Evolutionary conservation across 2,888 invertebrate genomes (phyloP), one percentile per base, ranked within the genome.

Genomic region (Sussaba pulchella): DNA sequence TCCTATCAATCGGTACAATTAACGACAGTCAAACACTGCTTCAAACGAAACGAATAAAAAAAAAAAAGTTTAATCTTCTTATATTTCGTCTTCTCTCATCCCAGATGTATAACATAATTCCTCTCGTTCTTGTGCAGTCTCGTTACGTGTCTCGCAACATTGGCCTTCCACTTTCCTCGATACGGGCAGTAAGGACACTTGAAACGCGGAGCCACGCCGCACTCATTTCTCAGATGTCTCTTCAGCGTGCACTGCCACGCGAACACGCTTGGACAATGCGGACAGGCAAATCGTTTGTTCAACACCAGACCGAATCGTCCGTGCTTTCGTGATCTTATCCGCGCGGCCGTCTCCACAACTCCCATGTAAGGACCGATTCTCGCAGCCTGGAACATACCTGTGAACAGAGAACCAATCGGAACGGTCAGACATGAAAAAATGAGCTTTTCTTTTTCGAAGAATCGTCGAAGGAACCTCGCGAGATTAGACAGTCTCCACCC

Each of bases 171-270:
- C 59, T 89, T 90, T 1, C 87, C 87, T 0, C 87, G 83, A 36
- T 89, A 88, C 6, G 79, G 73, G 74, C 91, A 92, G 47, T 88
- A 86, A 2, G 88, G 88, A 66, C 88, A 88, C 47, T 87, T 84
- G 81, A 85, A 88, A 12, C 84, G 84, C n/a, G 87, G 86, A 43
- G 79, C 81, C 43, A 82, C 72, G 2, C 89, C 88, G 76, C 89
- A 89, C 61, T 86, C 89, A 54, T 86, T 85, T 31, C 74, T 80
- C 31, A 87, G 74, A 69, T 89, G 89, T 43, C 79, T 72, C 36
- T 57, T 83, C 59, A 90, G 63, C 14, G 83, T 87, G 31, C 84
- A 84, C 57, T 85, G 84, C 81, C 85, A 81, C 39, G 82, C 84
- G 59, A 88, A 88, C 19, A 82, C 78, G 39, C 85, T 85, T 12